Conservation (phyloP, 1,140 invertebrate species). For the Scaptodrosophila lebanonensis region DNA sequence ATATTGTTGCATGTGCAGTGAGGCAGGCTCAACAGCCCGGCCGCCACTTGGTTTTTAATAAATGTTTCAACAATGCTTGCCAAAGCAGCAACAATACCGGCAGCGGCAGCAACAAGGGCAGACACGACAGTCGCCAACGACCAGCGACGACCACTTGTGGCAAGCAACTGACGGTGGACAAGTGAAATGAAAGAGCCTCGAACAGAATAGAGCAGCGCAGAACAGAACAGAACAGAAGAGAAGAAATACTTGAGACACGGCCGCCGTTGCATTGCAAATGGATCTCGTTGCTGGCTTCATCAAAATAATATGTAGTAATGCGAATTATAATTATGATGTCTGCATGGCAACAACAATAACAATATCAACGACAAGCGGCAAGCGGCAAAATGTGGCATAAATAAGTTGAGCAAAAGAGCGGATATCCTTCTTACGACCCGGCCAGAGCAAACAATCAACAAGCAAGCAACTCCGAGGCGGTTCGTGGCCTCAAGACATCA, state of each 20-base stretch:
- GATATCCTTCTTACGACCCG: conserved; percentile 64
- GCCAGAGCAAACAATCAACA: conserved; percentile 8
- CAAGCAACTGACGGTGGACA: too few relatives aligned
- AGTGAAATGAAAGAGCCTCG: too few relatives aligned
- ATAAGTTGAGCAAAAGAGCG: conserved; percentile 41
- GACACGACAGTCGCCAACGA: too few relatives aligned
- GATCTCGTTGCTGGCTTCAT: too few relatives aligned
- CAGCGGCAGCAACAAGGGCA: too few relatives aligned
- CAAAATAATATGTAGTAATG: conserved; percentile 56
- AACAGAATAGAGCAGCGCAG: background rate
- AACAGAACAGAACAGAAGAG: conserved; percentile 15
- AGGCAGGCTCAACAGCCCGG: background rate
- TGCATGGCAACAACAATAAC: conserved; percentile 32
- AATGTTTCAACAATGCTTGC: conserved; percentile 43
- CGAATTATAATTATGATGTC: conserved; percentile 51
- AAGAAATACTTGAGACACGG: conserved; percentile 26
- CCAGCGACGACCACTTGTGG: too few relatives aligned
- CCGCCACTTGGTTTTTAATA: conserved; percentile 44
- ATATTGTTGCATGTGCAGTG: conserved; percentile 21
- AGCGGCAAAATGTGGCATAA: conserved; percentile 16
- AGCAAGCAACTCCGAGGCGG: conserved; percentile 38
- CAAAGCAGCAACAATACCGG: too few relatives aligned
- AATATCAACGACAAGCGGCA: background rate
- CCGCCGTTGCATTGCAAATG: too few relatives aligned
- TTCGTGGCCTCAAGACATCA: conserved; percentile 43